phyloP scores from a whole-genome alignment of 2,797 vertebrate species.

The Neopelma chrysocephalum region DNA sequence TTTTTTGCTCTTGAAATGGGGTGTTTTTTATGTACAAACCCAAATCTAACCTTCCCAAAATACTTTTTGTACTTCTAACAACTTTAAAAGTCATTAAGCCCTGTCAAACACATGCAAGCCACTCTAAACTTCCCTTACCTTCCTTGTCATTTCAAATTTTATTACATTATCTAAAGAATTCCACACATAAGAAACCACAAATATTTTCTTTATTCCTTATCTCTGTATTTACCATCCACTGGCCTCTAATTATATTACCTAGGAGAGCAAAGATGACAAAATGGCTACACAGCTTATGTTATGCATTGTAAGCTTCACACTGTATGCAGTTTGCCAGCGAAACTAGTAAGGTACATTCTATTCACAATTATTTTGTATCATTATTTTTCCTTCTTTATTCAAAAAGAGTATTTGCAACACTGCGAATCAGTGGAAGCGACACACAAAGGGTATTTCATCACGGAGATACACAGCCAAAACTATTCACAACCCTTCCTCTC shows the following conservation, averaged over 20 bases:
- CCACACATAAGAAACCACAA: background rate
- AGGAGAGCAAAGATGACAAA: background rate
- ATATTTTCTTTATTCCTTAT: background rate
- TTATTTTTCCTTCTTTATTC: background rate
- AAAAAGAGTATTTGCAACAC: background rate
- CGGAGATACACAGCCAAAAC: background rate
- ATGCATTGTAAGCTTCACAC: background rate
- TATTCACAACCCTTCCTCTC: background rate
- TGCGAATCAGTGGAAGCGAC: background rate
- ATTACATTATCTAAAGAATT: background rate
- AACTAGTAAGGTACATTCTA: background rate
- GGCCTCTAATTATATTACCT: background rate
- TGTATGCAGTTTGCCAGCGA: background rate
- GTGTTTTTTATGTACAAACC: background rate
- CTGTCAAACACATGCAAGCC: background rate
- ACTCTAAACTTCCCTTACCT: background rate
- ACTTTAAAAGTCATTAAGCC: background rate
- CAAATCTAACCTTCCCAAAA: background rate
- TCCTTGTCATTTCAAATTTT: background rate
- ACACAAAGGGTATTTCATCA: background rate
- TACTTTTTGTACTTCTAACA: background rate
- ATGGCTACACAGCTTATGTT: background rate
- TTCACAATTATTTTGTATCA: background rate
- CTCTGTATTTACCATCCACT: background rate
- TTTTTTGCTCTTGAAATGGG: background rate